Evolutionary conservation across 2,888 invertebrate species (phyloP).

Genomic region (Mythimna pallens): DNA sequence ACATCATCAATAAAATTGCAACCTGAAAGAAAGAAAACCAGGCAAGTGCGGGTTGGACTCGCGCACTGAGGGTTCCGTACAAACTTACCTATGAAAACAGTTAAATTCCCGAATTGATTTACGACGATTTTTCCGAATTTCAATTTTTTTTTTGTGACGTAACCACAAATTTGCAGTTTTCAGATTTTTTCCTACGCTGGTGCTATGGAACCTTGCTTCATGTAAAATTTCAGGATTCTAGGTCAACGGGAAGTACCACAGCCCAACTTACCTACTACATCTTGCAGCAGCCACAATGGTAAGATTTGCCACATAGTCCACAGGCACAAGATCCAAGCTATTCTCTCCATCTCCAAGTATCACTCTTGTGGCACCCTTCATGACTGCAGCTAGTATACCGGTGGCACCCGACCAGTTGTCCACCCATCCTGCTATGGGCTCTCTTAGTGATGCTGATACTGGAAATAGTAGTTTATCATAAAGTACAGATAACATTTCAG

Average conservation of each 20-base stretch:
- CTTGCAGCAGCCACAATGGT: constrained; percentile 93
- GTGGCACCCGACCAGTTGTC: constrained; percentile 64
- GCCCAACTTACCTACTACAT: constrained; percentile 62
- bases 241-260: background rate
- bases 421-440: constrained; percentile 67
- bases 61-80: too few relatives aligned
- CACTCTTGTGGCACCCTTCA: constrained; percentile 55
- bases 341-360: constrained; percentile 32
- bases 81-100: too few relatives aligned
- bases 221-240: too few relatives aligned
- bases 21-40: too few relatives aligned
- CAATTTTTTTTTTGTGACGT: too few relatives aligned
- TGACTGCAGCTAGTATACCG: constrained; percentile 23
- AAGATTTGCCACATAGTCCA: constrained; percentile 96
- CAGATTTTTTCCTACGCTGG: too few relatives aligned
- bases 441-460: constrained; percentile 63
- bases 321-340: constrained; percentile 90
- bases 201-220: too few relatives aligned
- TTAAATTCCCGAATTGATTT: too few relatives aligned
- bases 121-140: too few relatives aligned
- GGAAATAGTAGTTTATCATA: constrained; percentile 10
- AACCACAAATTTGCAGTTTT: too few relatives aligned
- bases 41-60: too few relatives aligned
- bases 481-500: too few relatives aligned
- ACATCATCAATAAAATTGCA: background rate